phyloP scores from a whole-genome alignment of 2,113 vertebrate species.

The Mustela lutreola region DNA sequence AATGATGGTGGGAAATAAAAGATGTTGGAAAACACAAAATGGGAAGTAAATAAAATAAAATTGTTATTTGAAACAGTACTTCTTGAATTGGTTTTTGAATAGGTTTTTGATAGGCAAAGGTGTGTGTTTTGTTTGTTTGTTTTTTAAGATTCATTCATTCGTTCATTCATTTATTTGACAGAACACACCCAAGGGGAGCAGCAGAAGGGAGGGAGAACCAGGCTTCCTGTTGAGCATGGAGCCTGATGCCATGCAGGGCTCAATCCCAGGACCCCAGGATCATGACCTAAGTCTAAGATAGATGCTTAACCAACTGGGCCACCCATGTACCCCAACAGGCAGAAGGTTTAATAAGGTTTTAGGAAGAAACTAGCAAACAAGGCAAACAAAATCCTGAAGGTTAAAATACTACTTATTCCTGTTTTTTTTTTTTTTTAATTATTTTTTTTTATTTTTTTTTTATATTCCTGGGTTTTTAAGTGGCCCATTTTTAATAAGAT shows the following conservation, averaged over 20 bases:
- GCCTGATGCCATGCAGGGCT: neutral
- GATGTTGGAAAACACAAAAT: conserved; percentile 15
- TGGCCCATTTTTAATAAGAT: neutral
- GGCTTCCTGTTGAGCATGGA: neutral
- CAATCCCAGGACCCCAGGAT: neutral
- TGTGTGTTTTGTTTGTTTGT: neutral
- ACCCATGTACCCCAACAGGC: neutral
- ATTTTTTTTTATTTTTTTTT: no score
- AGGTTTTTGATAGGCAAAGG: conserved; percentile 39
- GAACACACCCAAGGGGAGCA: neutral
- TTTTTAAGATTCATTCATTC: neutral
- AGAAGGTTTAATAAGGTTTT: conserved; percentile 24
- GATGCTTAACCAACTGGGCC: neutral
- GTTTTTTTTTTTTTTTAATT: no score
- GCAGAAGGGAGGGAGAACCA: neutral
- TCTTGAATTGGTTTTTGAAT: conserved; percentile 48
- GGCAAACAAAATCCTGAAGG: neutral
- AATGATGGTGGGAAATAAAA: neutral
- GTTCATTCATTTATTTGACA: neutral
- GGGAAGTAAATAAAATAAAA: conserved; percentile 37
- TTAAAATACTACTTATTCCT: neutral
- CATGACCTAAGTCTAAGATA: neutral
- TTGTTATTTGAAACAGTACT: conserved; percentile 9
- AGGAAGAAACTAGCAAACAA: neutral
- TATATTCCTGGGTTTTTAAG: neutral